Evolutionary conservation across 2,113 vertebrate species (phyloP), one percentile per base, ranked within the genome.

Genomic region (Actenoides hombroni): DNA sequence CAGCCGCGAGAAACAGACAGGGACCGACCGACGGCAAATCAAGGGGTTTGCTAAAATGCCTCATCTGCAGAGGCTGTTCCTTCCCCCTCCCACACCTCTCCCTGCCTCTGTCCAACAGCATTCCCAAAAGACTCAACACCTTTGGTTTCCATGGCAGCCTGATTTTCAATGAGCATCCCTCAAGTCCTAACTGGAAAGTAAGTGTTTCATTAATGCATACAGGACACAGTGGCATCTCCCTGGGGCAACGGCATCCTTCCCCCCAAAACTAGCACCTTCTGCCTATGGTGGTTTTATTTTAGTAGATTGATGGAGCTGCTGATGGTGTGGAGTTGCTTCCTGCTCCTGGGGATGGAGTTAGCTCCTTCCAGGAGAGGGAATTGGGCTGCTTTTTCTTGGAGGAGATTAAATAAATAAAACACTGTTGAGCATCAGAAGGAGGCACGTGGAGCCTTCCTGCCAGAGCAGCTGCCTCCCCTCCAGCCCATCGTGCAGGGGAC

Each of bases 111-210:
- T 88, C 95, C 96, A 70, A 88, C 92, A 84, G 92, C 96, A 87
- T 86, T 96, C 97, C 95, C 95, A 93, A 96, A 96, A 96, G 97
- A 94, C 92, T 82, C 92, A 96, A 96, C 97, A 97, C 96, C 96
- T 97, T 95, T 77, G 70, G 97, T 97, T 97, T 95, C 97, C 96
- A 97, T 97, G 93, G 95, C 95, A 97, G 95, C 97, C 90, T 95
- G 96, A 93, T 94, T 97, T 95, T 97, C 97, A 97, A 94, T 95
- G 95, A 97, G 95, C 95, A 96, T 89, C 95, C 88, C 87, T 96
- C 94, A 94, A 89, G 91, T 91, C 92, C 92, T 85, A 92, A 85
- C 86, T 18, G 2, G 95, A 92, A 91, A 73, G 84, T 92, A 95
- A 96, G 94, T 81, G 92, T 95, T 96, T 95, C 96, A 96, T 96